phyloP scores from a whole-genome alignment of 1,140 invertebrate species.

The Drosophila aff. region DNA sequence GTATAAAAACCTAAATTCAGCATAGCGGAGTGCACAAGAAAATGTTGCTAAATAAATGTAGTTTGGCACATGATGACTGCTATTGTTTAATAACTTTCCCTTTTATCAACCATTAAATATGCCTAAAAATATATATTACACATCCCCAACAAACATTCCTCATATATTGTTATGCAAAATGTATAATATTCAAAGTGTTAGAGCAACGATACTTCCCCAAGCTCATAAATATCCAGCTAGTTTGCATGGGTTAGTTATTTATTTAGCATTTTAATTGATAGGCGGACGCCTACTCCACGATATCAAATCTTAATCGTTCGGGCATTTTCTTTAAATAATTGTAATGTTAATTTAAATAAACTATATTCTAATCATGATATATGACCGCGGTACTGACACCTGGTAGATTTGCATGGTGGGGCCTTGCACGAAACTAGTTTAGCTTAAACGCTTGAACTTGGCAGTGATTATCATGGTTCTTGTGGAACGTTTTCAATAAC shows the following conservation, averaged over 20 bases:
- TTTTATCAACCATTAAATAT: background rate
- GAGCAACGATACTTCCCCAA: background rate
- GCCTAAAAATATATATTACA: background rate
- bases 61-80: background rate
- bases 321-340: slow-evolving; percentile 41
- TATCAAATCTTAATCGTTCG: slow-evolving; percentile 19
- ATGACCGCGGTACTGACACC: slow-evolving; percentile 20
- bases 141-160: background rate
- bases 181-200: background rate
- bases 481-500: slow-evolving; percentile 10
- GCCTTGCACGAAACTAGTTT: slow-evolving; percentile 18
- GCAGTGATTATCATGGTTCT: slow-evolving; percentile 6
- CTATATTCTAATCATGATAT: background rate
- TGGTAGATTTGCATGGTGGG: background rate
- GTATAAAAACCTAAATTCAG: background rate
- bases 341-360: background rate
- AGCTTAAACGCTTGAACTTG: background rate
- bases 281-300: slow-evolving; percentile 18
- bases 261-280: slow-evolving; percentile 19
- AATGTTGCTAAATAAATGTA: background rate
- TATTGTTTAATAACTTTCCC: background rate
- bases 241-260: slow-evolving; percentile 12
- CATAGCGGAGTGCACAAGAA: background rate
- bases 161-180: background rate
- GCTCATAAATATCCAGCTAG: slow-evolving; percentile 3